A percentile compares a stretch with the other conserved stretches of the same genome.
These are phyloP conservation scores for Perca fluviatilis DNA, from an alignment of 2,113 vertebrate species.

Conservation along the genomic window DNA sequence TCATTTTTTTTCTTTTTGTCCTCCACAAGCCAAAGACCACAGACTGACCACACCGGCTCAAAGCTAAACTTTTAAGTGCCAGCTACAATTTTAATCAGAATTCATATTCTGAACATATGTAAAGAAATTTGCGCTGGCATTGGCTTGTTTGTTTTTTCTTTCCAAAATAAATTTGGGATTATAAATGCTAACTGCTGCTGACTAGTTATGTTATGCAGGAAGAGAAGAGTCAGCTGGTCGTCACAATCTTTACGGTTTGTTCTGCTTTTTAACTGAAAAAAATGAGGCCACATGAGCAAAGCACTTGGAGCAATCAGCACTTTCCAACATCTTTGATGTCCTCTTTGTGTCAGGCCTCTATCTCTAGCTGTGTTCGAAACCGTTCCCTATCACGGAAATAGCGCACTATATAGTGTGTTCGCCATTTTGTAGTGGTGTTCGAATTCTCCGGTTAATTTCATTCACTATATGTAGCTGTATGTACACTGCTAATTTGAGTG, in stretches of 20 bases:
- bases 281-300: neutral
- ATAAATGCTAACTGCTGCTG: neutral
- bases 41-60: neutral
- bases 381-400: too few species aligned
- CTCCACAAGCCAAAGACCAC: neutral
- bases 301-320: neutral
- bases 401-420: too few species aligned
- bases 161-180: neutral
- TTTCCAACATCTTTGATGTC: neutral
- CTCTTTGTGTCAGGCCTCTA: neutral
- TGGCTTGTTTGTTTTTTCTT: neutral
- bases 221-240: neutral
- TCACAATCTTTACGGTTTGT: neutral
- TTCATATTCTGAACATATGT: neutral
- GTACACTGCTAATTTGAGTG: too few species aligned
- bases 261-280: neutral
- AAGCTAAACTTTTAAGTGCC: too few species aligned
- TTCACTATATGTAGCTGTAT: too few species aligned
- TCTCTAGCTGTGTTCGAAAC: neutral
- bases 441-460: too few species aligned
- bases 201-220: neutral
- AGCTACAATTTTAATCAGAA: neutral
- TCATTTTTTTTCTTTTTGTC: neutral
- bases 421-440: too few species aligned
- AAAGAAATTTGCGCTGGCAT: too few species aligned